Evolutionary conservation across 2,113 vertebrate genomes (phyloP).

Genomic region (Ochotona curzoniae): DNA sequence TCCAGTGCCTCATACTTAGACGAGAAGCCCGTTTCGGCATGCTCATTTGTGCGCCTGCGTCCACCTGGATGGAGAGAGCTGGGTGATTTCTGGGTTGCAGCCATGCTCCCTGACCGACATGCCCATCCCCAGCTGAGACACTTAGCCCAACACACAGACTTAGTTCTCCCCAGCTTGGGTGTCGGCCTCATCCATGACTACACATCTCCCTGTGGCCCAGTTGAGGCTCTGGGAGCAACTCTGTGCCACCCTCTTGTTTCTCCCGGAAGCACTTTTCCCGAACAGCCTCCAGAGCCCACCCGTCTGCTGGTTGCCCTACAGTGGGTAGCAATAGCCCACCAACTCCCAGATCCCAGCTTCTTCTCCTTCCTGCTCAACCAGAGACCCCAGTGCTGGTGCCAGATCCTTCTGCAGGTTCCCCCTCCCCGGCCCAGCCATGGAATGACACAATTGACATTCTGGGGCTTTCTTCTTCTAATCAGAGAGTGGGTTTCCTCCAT

Average conservation of each 20-base stretch:
- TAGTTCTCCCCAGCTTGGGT: background rate
- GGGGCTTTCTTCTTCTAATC: slow-evolving; percentile 25
- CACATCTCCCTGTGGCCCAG: background rate
- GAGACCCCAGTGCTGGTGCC: background rate
- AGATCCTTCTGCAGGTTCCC: background rate
- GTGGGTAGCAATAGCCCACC: background rate
- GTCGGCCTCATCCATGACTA: fast-evolving
- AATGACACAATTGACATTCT: background rate
- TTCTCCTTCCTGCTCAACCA: too few relatives aligned
- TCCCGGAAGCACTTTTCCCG: background rate
- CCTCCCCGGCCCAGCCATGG: background rate
- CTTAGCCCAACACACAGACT: background rate
- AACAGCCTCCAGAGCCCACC: background rate
- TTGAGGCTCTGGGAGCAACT: background rate
- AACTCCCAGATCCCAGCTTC: fast-evolving
- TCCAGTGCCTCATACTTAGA: background rate
- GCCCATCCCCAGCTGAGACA: background rate
- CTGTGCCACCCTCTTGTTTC: background rate
- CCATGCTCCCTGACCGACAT: fast-evolving
- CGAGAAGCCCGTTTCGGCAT: too few relatives aligned
- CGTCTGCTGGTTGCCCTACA: background rate
- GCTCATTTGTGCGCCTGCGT: background rate
- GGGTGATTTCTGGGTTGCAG: background rate
- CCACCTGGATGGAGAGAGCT: background rate
- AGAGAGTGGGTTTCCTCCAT: slow-evolving; percentile 75